These are phyloP conservation scores for Brachyistius frenatus DNA, from an alignment of 2,113 vertebrate species.

Conservation along the genomic window DNA sequence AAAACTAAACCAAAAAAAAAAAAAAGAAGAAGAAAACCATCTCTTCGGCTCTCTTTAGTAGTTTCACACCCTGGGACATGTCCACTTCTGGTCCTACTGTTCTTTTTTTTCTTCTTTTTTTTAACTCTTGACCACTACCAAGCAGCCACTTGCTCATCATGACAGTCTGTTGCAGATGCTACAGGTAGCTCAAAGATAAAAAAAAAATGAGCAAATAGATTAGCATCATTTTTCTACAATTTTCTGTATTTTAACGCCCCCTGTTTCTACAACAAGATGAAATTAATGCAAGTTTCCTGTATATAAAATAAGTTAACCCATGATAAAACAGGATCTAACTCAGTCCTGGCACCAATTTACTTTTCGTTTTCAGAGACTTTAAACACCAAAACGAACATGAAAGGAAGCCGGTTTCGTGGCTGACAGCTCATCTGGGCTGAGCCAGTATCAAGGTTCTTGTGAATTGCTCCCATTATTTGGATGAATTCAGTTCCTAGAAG, in stretches of 20 bases:
- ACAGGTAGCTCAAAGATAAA: neutral
- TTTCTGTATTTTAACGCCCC: conserved; percentile 25
- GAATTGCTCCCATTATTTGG: conserved; percentile 21
- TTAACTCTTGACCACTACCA: neutral
- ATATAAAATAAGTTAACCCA: conserved; percentile 29
- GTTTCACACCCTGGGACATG: conserved; percentile 27
- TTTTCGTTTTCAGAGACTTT: conserved; percentile 26
- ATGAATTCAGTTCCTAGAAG: conserved; percentile 45
- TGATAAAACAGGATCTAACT: conserved; percentile 9
- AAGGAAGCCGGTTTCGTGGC: conserved; percentile 9
- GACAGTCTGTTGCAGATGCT: conserved; percentile 1
- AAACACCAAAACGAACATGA: conserved; percentile 22
- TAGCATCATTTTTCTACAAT: conserved; percentile 18
- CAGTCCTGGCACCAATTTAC: conserved; percentile 17
- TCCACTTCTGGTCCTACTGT: conserved; percentile 16
- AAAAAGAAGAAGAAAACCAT: neutral
- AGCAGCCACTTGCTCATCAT: conserved; percentile 2
- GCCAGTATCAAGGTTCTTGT: conserved; percentile 14
- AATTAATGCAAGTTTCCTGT: conserved; percentile 22
- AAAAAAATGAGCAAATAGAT: neutral
- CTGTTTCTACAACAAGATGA: conserved; percentile 33
- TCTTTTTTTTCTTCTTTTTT: neutral
- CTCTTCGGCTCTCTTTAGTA: conserved; percentile 16
- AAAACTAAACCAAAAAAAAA: conserved; percentile 15
- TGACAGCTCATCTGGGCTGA: conserved; percentile 28